Conservation (phyloP, 2,113 vertebrate genomes). For the Lampris megalopsis region DNA sequence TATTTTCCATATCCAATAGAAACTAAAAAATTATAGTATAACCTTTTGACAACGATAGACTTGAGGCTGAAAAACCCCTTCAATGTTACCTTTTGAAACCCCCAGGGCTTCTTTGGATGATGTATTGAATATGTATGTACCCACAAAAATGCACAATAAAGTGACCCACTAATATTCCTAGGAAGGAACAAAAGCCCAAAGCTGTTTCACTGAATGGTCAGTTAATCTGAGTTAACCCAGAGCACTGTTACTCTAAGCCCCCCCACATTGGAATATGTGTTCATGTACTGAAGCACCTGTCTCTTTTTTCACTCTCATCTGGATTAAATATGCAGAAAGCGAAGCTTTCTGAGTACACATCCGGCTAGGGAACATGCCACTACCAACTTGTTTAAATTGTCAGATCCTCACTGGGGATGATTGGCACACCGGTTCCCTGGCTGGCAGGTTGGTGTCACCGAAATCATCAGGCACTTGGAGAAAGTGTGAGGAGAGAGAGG, state of each 20-base stretch:
- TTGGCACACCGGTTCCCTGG: conserved; percentile 35
- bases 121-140: background rate
- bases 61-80: too few relatives aligned
- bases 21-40: background rate
- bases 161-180: conserved; percentile 11
- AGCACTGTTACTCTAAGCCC: conserved; percentile 33
- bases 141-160: conserved; percentile 2
- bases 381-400: conserved; percentile 66
- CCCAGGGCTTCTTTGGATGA: too few relatives aligned
- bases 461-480: conserved; percentile 25
- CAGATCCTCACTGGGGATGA: conserved; percentile 45
- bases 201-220: conserved; percentile 1
- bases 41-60: too few relatives aligned
- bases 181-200: conserved; percentile 7
- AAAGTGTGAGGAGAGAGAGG: background rate
- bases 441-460: conserved; percentile 11
- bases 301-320: conserved; percentile 43
- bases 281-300: conserved; percentile 30
- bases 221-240: conserved; percentile 34
- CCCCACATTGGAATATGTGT: conserved; percentile 44
- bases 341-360: conserved; percentile 41
- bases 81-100: too few relatives aligned
- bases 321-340: conserved; percentile 68
- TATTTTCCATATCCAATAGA: background rate
- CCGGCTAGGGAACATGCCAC: conserved; percentile 37